Evolutionary conservation across 2,113 vertebrate species (phyloP).

Genomic region (Pomatorhinus ruficollis): DNA sequence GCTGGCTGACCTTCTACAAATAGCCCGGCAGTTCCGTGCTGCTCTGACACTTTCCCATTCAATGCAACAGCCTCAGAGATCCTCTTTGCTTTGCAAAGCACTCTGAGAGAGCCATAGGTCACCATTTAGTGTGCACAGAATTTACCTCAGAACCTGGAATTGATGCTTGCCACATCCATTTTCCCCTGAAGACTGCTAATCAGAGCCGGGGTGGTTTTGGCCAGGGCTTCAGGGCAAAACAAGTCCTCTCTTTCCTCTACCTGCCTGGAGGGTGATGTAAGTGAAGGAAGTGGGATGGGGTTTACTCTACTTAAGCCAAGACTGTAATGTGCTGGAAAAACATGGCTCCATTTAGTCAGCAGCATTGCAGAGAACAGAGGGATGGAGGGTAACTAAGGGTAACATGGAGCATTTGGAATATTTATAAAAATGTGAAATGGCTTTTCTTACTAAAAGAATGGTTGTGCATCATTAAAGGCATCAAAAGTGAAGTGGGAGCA

Average conservation of each 20-base stretch:
- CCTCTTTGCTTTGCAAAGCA: not conserved
- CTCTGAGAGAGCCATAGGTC: not conserved
- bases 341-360: not conserved
- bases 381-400: not conserved
- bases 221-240: not conserved
- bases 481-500: not conserved
- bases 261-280: not conserved
- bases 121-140: not conserved
- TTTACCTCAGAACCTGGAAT: not conserved
- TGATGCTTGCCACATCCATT: not conserved
- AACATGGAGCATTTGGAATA: not conserved
- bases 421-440: slow-evolving; percentile 17
- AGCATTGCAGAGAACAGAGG: not conserved
- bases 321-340: not conserved
- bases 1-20: not conserved
- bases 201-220: not conserved
- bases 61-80: not conserved
- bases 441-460: not conserved
- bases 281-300: not conserved
- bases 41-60: not conserved
- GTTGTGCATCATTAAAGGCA: not conserved
- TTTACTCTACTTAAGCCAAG: not conserved
- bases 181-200: not conserved
- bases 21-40: not conserved
- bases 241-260: not conserved